These are phyloP conservation scores for Rhopalosiphum padi DNA, from an alignment of 1,140 invertebrate species.

Conservation along the genomic window DNA sequence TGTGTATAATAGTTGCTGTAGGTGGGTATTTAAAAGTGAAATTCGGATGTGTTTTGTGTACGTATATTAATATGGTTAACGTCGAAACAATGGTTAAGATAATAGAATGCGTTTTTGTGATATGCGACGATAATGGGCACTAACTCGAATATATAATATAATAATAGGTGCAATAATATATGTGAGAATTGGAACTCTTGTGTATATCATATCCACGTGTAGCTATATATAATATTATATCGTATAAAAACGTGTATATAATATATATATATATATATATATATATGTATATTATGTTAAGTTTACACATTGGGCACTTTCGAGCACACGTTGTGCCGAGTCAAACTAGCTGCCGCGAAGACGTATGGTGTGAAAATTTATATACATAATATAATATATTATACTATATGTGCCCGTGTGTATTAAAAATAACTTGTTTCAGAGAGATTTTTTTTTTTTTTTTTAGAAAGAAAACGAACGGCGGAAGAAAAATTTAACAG, in stretches of 20 bases:
- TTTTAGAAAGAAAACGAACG: constrained; percentile 47
- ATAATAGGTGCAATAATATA: neutral
- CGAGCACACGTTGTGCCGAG: neutral
- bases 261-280: neutral
- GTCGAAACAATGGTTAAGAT: neutral
- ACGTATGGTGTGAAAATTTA: constrained; percentile 22
- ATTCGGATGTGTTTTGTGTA: neutral
- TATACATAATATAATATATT: neutral
- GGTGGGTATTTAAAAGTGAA: constrained; percentile 41
- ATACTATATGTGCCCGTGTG: neutral
- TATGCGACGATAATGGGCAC: neutral
- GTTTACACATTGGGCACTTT: neutral
- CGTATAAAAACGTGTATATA: neutral
- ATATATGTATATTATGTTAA: neutral
- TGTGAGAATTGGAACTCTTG: constrained; percentile 19
- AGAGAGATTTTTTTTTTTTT: constrained; percentile 52
- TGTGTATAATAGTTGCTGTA: neutral
- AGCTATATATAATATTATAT: neutral
- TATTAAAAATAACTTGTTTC: constrained; percentile 44
- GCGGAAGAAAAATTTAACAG: constrained; percentile 49
- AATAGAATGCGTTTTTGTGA: neutral
- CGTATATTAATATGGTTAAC: neutral
- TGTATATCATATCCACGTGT: neutral
- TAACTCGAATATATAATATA: neutral
- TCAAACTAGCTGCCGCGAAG: neutral